phyloP scores from a whole-genome alignment of 2,888 invertebrate genomes.

The Neoitamus cyanurus region DNA sequence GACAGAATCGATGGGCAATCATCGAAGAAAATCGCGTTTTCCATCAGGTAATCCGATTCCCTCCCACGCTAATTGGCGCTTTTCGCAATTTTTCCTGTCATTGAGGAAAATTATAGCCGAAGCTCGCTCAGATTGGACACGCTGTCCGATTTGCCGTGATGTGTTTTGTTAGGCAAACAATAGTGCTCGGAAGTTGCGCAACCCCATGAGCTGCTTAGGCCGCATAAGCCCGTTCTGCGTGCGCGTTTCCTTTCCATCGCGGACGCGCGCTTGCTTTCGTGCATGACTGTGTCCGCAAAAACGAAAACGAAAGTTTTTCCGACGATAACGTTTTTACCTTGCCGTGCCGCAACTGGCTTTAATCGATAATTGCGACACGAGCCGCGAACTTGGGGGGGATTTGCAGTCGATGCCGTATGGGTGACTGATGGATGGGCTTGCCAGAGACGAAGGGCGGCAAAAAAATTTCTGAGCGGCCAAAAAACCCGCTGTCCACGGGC shows the following conservation, averaged over 20 bases:
- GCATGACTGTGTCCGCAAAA: conserved; percentile 15
- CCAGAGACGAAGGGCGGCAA: neutral
- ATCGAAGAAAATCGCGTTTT: neutral
- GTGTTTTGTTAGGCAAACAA: conserved; percentile 1
- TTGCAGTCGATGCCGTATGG: neutral
- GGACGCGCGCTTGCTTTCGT: neutral
- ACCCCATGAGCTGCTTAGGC: neutral
- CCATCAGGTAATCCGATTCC: neutral
- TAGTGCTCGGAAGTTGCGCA: neutral
- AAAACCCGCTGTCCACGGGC: neutral
- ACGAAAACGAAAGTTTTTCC: conserved; percentile 22
- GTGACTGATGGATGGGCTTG: neutral
- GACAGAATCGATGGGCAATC: neutral
- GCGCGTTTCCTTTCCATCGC: neutral
- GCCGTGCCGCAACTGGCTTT: neutral
- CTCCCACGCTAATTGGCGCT: neutral
- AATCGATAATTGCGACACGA: conserved; percentile 21
- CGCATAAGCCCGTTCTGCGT: neutral
- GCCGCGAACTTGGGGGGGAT: neutral
- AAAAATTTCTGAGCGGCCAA: neutral
- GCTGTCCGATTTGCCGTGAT: neutral
- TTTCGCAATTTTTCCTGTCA: conserved; percentile 8
- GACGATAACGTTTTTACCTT: neutral
- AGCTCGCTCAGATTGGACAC: neutral
- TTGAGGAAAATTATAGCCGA: conserved; percentile 4